Base-by-base conservation (phyloP, 2,113 vertebrate genomes). In the Percina caprodes region DNA sequence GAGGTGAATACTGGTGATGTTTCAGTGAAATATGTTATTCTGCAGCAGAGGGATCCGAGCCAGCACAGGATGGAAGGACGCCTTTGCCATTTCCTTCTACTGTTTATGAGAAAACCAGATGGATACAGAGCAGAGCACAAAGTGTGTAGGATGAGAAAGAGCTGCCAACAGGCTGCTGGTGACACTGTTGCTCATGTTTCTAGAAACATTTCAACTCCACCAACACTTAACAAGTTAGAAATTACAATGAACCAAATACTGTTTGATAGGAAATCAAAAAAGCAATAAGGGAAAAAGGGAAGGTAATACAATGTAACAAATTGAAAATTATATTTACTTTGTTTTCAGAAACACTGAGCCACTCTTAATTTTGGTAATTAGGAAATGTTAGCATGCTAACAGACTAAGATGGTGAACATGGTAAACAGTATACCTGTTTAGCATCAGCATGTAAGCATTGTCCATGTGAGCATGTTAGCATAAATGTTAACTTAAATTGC, bases 61-160 rank as follows among this genome's bases (percentile, higher is more conserved):
- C 77, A 76, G 58, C 19, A 52, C 14, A 67, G 26, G 51, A 77
- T 59, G 52, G 66, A 69, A 14, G 60, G 60, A 84, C 33, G 61
- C 18, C 48, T 83, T 80, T 82, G 39, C 60, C 71, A 83, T 76
- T 68, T 87, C 72, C 77, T 52, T 65, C 67, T 69, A 11, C 33
- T 74, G 55, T 85, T 73, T 69, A 74, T 73, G n/a, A 59, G 56
- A 23, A 39, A 54, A 63, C 35, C 49, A 66, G 73, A 24, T 4
- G 4, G 42, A 61, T 33, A 52, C 70, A 45, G 59, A 63, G 49
- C 46, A 61, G 8, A 62, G 26, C 19, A 12, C 46, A 39, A 3
- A 45, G 48, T 3, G 52, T 69, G 63, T 5, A 21, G 35, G 30
- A 48, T 9, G 42, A 18, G 1, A 49, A 65, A 52, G 24, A 51